These are phyloP conservation scores for Sussaba pulchella DNA, from an alignment of 2,888 invertebrate species.

Conservation along the genomic window DNA sequence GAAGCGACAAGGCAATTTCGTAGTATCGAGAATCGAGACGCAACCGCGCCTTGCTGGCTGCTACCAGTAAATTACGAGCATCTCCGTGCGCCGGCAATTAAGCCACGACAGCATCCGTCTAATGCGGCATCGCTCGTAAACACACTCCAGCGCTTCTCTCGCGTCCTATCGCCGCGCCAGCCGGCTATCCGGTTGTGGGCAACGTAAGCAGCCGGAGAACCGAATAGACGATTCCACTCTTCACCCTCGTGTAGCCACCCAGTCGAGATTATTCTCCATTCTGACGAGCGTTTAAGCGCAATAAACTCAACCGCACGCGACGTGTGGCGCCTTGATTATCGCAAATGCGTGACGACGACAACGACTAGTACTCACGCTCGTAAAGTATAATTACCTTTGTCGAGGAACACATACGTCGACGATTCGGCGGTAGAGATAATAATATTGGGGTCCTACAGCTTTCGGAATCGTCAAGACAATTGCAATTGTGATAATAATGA, in stretches of 20 bases:
- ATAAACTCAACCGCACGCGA: slow-evolving; percentile 67
- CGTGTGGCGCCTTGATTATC: slow-evolving; percentile 59
- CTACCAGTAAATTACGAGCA: slow-evolving; percentile 74
- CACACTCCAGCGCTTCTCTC: slow-evolving; percentile 70
- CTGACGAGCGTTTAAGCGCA: slow-evolving; percentile 68
- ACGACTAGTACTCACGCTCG: slow-evolving; percentile 50
- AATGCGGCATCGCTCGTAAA: slow-evolving; percentile 78
- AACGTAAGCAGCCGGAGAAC: slow-evolving; percentile 53
- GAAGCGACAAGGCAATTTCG: slow-evolving; percentile 14
- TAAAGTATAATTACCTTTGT: slow-evolving; percentile 64
- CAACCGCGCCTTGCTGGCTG: slow-evolving; percentile 60
- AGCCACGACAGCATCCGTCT: slow-evolving; percentile 78
- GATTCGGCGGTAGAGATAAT: slow-evolving; percentile 11
- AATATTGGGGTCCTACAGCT: background rate
- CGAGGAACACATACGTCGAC: slow-evolving; percentile 35
- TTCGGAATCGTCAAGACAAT: background rate
- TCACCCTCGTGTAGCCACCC: slow-evolving; percentile 23
- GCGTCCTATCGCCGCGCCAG: slow-evolving; percentile 35
- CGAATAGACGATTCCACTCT: slow-evolving; percentile 47
- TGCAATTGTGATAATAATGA: background rate
- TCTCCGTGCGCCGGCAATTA: slow-evolving; percentile 75
- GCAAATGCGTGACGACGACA: slow-evolving; percentile 46
- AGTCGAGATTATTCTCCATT: slow-evolving; percentile 57
- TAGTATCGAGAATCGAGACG: slow-evolving; percentile 51
- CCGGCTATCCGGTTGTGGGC: slow-evolving; percentile 44